phyloP scores from a whole-genome alignment of 2,888 invertebrate species.

The Drosophila nr. perissopoda region DNA sequence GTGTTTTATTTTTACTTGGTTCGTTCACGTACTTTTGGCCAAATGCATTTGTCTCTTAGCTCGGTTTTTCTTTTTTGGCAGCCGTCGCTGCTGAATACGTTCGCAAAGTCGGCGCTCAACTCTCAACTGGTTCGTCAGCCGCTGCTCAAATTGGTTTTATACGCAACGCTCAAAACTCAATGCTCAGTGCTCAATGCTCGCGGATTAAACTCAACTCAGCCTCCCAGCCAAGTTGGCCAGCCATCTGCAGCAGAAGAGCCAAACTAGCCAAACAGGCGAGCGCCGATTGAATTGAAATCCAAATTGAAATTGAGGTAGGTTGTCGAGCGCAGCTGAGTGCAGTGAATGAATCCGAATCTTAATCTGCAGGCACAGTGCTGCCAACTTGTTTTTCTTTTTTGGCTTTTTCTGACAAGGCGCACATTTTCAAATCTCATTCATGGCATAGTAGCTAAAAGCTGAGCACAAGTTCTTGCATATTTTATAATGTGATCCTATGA shows the following conservation, averaged over 20 bases:
- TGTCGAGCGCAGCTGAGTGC: conserved; percentile 27
- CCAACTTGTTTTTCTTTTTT: conserved; percentile 48
- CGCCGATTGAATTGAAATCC: conserved; percentile 50
- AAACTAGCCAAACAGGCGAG: conserved; percentile 15
- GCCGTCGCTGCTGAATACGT: conserved; percentile 58
- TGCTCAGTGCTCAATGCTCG: conserved; percentile 23
- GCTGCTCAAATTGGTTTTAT: conserved; percentile 75
- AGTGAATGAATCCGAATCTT: conserved; percentile 12
- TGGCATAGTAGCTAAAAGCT: conserved; percentile 1
- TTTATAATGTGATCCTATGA: not conserved
- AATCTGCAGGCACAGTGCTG: conserved; percentile 47
- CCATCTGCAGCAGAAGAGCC: conserved; percentile 41
- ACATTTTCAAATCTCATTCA: conserved; percentile 23
- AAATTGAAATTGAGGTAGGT: conserved; percentile 67
- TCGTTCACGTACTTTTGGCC: conserved; percentile 54
- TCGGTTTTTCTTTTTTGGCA: conserved; percentile 6
- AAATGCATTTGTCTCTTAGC: conserved; percentile 64
- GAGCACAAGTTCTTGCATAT: not conserved
- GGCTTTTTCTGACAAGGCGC: not conserved
- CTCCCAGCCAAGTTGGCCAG: conserved; percentile 25
- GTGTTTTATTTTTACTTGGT: not conserved
- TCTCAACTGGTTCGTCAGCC: conserved; percentile 75
- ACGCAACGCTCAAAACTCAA: conserved; percentile 50
- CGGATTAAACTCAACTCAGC: conserved; percentile 16
- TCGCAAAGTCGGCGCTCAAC: conserved; percentile 79